Percentiles rank a stretch among this genome's conserved stretches.
Evolutionary conservation across 2,113 vertebrate genomes (phyloP).

Genomic region (Neotragus moschatus): DNA sequence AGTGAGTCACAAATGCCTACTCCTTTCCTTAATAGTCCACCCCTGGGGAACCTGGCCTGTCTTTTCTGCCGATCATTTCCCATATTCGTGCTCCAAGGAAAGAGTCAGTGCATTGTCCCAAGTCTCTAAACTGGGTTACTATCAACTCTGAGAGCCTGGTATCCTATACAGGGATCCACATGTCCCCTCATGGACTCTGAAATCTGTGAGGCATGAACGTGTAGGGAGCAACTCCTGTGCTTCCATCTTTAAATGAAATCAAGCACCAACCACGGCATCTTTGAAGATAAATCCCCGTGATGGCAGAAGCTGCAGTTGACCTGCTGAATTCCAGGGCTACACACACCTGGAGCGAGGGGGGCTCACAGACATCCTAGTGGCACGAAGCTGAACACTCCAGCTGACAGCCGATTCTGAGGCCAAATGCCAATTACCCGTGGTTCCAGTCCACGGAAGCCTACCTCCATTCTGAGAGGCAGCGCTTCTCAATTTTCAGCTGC

Average conservation of each 20-base stretch:
- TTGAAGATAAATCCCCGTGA: neutral
- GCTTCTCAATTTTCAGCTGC: too few relatives aligned
- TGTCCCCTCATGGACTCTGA: rapidly evolving
- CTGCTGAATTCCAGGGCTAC: neutral
- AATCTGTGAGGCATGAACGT: rapidly evolving
- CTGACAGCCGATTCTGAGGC: rapidly evolving
- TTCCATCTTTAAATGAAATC: neutral
- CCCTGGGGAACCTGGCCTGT: neutral
- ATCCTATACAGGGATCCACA: rapidly evolving
- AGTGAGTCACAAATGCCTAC: neutral
- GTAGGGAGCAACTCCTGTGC: rapidly evolving
- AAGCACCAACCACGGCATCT: rapidly evolving
- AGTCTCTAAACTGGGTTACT: neutral
- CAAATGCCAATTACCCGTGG: rapidly evolving
- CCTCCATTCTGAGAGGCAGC: neutral
- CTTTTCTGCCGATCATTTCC: neutral
- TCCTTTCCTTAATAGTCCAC: neutral
- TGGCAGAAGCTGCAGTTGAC: rapidly evolving
- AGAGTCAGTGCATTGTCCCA: neutral
- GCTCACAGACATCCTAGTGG: rapidly evolving
- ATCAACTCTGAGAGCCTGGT: neutral
- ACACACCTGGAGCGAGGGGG: rapidly evolving
- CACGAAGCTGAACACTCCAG: neutral
- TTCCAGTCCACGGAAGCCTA: rapidly evolving
- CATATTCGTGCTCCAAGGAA: rapidly evolving